Percentiles rank a stretch among this genome's conserved stretches.
Evolutionary conservation across 2,888 invertebrate genomes (phyloP).

Genomic region (Poecilus cupreus): DNA sequence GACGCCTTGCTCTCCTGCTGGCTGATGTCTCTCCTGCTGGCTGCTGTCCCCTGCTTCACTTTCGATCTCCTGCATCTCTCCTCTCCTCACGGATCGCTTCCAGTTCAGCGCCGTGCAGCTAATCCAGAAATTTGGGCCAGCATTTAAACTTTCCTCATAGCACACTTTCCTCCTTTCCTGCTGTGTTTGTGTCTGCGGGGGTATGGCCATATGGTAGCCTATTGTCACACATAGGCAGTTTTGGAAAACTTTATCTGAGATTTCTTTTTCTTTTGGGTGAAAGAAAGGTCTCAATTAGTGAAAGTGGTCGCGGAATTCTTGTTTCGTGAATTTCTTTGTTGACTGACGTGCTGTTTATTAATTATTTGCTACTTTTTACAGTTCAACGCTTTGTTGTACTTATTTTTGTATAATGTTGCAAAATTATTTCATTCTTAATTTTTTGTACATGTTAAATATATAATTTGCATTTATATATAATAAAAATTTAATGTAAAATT

Average conservation of each 20-base stretch:
- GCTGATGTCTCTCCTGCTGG: slow-evolving; percentile 15
- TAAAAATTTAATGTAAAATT: too few species aligned
- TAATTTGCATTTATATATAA: too few species aligned
- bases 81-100: not conserved
- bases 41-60: slow-evolving; percentile 18
- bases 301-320: slow-evolving; percentile 12
- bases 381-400: not conserved
- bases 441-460: too few species aligned
- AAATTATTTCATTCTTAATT: not conserved
- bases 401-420: not conserved
- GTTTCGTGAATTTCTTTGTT: slow-evolving; percentile 2
- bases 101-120: not conserved
- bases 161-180: slow-evolving; percentile 17
- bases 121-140: slow-evolving; percentile 50
- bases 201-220: slow-evolving; percentile 7
- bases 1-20: slow-evolving; percentile 5
- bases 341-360: slow-evolving; percentile 3
- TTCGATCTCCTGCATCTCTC: not conserved
- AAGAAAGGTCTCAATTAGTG: slow-evolving; percentile 26
- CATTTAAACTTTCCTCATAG: slow-evolving; percentile 47
- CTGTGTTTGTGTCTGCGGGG: slow-evolving; percentile 2
- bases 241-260: slow-evolving; percentile 14
- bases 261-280: not conserved
- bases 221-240: slow-evolving; percentile 21
- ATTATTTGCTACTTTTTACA: slow-evolving; percentile 2